phyloP scores from a whole-genome alignment of 30 jellyfish, hydroid and myxozoan genomes.

The Sanderia malayensis region DNA sequence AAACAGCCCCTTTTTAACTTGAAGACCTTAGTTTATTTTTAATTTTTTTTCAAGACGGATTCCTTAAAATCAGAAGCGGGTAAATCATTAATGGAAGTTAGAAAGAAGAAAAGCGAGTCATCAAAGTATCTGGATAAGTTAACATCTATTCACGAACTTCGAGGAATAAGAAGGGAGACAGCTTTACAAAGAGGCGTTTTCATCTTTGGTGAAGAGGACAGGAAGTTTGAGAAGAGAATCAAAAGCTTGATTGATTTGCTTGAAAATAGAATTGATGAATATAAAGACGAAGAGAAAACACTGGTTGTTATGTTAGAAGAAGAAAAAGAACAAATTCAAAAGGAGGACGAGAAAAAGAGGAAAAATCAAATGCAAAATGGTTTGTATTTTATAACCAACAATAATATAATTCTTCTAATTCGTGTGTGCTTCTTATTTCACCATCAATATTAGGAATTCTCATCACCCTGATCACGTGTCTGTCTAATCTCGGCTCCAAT shows the following conservation, averaged over 20 bases:
- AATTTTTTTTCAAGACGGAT: slow-evolving; percentile 54
- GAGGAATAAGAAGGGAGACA: slow-evolving; percentile 78
- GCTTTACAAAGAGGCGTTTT: slow-evolving; percentile 83
- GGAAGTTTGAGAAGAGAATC: slow-evolving; percentile 46
- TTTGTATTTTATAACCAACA: too few relatives aligned
- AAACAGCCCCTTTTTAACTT: too few relatives aligned
- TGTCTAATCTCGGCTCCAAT: too few relatives aligned
- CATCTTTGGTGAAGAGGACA: slow-evolving; percentile 63
- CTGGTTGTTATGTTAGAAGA: slow-evolving; percentile 75
- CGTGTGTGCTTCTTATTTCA: too few relatives aligned
- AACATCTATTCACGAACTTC: slow-evolving; percentile 41
- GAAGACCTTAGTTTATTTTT: too few relatives aligned
- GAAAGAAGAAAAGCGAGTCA: slow-evolving; percentile 63
- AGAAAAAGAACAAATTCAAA: slow-evolving; percentile 63
- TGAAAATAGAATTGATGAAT: slow-evolving; percentile 40
- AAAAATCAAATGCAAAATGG: slow-evolving; percentile 68
- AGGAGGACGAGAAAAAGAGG: slow-evolving; percentile 64
- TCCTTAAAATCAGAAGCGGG: slow-evolving; percentile 93
- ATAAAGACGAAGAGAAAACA: slow-evolving; percentile 81
- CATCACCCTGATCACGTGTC: too few relatives aligned
- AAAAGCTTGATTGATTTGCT: slow-evolving; percentile 23
- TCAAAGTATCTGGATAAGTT: slow-evolving; percentile 38
- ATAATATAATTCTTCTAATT: too few relatives aligned
- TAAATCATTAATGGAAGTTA: slow-evolving; percentile 75
- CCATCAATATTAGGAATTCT: too few relatives aligned